Percentiles rank a stretch among this genome's conserved stretches.
These are phyloP conservation scores for Microcebus griseorufus DNA, from an alignment of 2,113 vertebrate genomes.

Conservation along the genomic window DNA sequence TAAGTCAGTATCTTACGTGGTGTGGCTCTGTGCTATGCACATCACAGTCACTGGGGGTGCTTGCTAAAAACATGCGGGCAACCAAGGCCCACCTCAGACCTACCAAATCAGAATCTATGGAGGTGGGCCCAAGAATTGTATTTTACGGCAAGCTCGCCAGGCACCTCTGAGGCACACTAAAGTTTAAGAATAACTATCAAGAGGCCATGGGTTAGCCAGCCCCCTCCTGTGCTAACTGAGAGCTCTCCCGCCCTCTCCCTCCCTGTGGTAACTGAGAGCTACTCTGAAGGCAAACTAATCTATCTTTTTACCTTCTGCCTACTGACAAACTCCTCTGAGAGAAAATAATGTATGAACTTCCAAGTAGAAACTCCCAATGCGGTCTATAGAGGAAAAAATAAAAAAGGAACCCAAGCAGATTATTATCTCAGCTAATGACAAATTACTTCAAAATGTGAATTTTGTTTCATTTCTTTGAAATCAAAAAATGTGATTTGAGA, in stretches of 20 bases:
- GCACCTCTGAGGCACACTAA: background rate
- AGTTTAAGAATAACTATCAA: background rate
- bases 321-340: background rate
- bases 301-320: constrained; percentile 11
- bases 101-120: background rate
- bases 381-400: background rate
- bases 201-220: background rate
- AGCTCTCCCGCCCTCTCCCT: background rate
- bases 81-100: background rate
- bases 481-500: constrained; percentile 66
- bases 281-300: background rate
- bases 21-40: background rate
- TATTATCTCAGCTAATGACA: constrained; percentile 62
- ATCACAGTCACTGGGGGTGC: background rate
- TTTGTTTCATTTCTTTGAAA: constrained; percentile 77
- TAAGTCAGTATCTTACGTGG: background rate
- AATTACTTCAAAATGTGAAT: constrained; percentile 53
- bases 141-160: background rate
- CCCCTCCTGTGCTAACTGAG: background rate
- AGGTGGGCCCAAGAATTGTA: background rate
- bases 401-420: background rate
- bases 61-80: background rate
- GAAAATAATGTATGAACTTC: constrained; percentile 22
- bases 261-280: background rate
- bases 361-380: constrained; percentile 41